Conservation (phyloP, 2,113 vertebrate species). For the Formicarius rufipectus region DNA sequence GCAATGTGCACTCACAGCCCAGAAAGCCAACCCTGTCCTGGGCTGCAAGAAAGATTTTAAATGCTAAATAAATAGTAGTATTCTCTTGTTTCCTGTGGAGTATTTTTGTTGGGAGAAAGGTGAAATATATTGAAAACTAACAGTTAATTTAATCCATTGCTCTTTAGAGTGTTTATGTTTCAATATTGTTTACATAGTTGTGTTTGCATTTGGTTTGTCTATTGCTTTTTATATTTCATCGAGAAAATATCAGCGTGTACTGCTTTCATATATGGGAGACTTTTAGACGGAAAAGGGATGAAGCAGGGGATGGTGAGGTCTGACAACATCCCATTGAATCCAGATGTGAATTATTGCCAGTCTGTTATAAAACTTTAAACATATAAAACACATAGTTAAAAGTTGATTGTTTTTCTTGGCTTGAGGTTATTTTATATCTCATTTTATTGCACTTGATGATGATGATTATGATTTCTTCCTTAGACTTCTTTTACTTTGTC, state of each 20-base stretch:
- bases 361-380: not conserved
- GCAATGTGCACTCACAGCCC: not conserved
- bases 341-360: not conserved
- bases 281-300: not conserved
- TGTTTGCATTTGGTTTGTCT: conserved; percentile 6
- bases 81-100: not conserved
- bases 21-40: not conserved
- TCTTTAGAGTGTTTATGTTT: not conserved
- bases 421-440: not conserved
- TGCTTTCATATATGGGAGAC: not conserved
- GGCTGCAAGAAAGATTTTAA: not conserved
- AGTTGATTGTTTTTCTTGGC: not conserved
- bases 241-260: not conserved
- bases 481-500: conserved; percentile 91
- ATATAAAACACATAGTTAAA: not conserved
- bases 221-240: conserved; percentile 6
- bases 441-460: not conserved
- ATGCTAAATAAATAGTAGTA: not conserved
- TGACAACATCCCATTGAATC: not conserved
- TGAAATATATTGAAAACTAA: not conserved
- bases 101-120: not conserved
- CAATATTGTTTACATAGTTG: not conserved
- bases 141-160: not conserved
- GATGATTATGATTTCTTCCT: not conserved
- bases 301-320: not conserved